Evolutionary conservation across 2,888 invertebrate species (phyloP).

Genomic region (Eretmocerus hayati): DNA sequence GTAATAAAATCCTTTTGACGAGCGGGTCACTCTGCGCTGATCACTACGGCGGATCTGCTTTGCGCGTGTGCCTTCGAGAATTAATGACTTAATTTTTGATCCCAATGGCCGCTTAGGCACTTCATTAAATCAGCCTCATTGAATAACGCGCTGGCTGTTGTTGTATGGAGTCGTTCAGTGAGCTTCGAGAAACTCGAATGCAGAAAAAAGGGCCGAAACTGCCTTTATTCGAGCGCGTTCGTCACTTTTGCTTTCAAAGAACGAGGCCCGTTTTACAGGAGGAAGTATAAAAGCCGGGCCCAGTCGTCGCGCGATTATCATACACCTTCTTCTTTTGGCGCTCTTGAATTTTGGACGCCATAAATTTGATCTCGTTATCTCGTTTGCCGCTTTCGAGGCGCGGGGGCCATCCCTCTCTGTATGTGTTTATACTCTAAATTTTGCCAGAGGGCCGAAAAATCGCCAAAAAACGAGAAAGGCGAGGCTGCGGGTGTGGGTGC

Average conservation of each 20-base stretch:
- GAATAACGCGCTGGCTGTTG: neutral
- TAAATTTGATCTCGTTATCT: constrained; percentile 49
- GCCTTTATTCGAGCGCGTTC: neutral
- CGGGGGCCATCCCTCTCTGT: neutral
- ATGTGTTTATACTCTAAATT: neutral
- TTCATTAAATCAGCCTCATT: constrained; percentile 21
- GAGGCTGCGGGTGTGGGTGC: constrained; percentile 10
- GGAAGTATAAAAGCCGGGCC: too few species aligned
- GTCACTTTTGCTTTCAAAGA: too few species aligned
- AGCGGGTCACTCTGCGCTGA: constrained; percentile 22
- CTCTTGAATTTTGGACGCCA: constrained; percentile 36
- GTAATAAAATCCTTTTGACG: constrained; percentile 42
- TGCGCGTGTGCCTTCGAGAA: constrained; percentile 11
- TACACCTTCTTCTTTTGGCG: constrained; percentile 44
- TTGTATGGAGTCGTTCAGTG: too few species aligned
- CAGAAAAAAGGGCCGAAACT: neutral
- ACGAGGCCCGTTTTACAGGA: constrained; percentile 38
- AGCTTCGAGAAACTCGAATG: neutral
- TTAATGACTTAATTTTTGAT: constrained; percentile 23
- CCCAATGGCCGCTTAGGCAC: constrained; percentile 14
- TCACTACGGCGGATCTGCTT: constrained; percentile 18
- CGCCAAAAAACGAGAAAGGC: constrained; percentile 18
- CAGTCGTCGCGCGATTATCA: constrained; percentile 43
- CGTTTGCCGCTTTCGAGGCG: constrained; percentile 28
- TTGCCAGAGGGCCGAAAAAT: constrained; percentile 21